Percentiles rank a stretch among this genome's conserved stretches.
These are phyloP conservation scores for Dascillus cervinus DNA, from an alignment of 2,888 invertebrate species.

Conservation along the genomic window DNA sequence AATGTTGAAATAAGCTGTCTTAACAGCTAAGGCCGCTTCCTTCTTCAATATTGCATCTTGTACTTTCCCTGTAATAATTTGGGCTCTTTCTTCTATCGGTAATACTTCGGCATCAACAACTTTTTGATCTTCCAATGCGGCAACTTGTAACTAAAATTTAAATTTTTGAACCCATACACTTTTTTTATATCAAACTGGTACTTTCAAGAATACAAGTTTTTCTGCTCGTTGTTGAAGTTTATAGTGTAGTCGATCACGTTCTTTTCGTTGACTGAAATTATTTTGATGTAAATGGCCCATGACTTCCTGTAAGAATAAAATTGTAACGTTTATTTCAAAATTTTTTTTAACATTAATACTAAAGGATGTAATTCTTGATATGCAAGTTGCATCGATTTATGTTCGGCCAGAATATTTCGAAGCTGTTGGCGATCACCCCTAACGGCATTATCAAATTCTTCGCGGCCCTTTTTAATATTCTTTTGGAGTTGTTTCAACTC, in stretches of 20 bases:
- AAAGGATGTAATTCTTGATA: slow-evolving; percentile 42
- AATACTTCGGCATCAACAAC: slow-evolving; percentile 44
- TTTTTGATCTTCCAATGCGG: slow-evolving; percentile 47
- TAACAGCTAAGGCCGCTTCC: slow-evolving; percentile 57
- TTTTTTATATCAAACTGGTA: slow-evolving; percentile 25
- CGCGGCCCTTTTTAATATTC: slow-evolving; percentile 49
- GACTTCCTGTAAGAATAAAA: slow-evolving; percentile 45
- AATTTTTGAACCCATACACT: slow-evolving; percentile 1
- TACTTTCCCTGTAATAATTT: slow-evolving; percentile 53
- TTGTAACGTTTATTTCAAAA: slow-evolving; percentile 8
- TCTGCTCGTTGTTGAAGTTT: slow-evolving; percentile 54
- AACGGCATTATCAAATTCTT: slow-evolving; percentile 50
- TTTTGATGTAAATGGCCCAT: slow-evolving; percentile 54
- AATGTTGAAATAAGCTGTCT: slow-evolving; percentile 54
- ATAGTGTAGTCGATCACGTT: slow-evolving; percentile 52
- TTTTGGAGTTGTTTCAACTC: slow-evolving; percentile 50
- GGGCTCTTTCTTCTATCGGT: slow-evolving; percentile 48
- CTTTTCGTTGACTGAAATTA: slow-evolving; percentile 54
- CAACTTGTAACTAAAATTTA: slow-evolving; percentile 43
- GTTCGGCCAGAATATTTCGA: slow-evolving; percentile 50
- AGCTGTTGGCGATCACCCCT: slow-evolving; percentile 54
- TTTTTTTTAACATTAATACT: slow-evolving; percentile 24
- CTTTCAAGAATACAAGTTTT: slow-evolving; percentile 51
- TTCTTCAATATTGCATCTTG: slow-evolving; percentile 56
- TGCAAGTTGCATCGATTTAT: slow-evolving; percentile 51